Percentiles rank a stretch among this genome's conserved stretches.
phyloP scores from a whole-genome alignment of 2,888 invertebrate genomes.

The Corythucha ciliata region DNA sequence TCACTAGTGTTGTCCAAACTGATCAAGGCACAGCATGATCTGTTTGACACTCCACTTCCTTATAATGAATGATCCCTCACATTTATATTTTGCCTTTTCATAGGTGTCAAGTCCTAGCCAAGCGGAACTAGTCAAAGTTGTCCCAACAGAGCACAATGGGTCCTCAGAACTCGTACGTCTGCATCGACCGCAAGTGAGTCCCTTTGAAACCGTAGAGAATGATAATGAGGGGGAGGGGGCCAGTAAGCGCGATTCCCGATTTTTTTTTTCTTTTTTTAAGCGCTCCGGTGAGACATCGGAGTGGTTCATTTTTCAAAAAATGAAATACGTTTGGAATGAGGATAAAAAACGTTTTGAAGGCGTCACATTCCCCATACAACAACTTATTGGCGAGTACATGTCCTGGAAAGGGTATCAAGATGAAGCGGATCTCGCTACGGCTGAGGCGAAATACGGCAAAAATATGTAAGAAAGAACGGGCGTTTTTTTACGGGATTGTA shows the following conservation, averaged over 20 bases:
- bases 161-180: slow-evolving; percentile 85
- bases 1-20: neutral
- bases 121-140: slow-evolving; percentile 83
- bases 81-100: slow-evolving; percentile 38
- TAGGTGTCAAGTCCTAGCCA: slow-evolving; percentile 64
- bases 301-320: slow-evolving; percentile 97
- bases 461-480: slow-evolving; percentile 57
- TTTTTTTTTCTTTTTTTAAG: too few relatives aligned
- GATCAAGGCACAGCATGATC: too few relatives aligned
- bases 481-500: neutral
- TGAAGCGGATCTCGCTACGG: slow-evolving; percentile 64
- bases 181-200: slow-evolving; percentile 52
- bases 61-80: neutral
- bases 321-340: slow-evolving; percentile 85
- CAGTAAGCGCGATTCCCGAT: neutral
- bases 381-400: slow-evolving; percentile 59
- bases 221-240: neutral
- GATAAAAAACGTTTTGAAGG: slow-evolving; percentile 71
- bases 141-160: slow-evolving; percentile 95
- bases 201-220: too few relatives aligned
- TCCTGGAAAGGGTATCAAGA: slow-evolving; percentile 81
- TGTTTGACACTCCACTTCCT: neutral
- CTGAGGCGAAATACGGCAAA: slow-evolving; percentile 75
- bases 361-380: slow-evolving; percentile 74
- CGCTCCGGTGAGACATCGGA: slow-evolving; percentile 38